Evolutionary conservation across 2,113 vertebrate genomes (phyloP), one percentile per base, ranked within the genome.

Genomic region (Polyodon spathula): DNA sequence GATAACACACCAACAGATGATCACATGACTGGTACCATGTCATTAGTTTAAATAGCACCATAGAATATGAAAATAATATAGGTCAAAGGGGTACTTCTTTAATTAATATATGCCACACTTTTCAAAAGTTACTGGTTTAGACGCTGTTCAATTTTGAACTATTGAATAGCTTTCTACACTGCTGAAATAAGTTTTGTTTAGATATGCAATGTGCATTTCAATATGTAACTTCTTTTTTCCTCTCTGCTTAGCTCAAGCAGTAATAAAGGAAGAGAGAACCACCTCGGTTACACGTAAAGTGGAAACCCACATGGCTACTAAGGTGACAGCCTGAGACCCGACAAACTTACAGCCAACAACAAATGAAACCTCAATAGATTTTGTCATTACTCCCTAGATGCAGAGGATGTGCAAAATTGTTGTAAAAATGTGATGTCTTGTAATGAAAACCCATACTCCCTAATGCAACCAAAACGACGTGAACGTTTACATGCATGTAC

Each of bases 401-500:
- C 27, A 37, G 61, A 57, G 51, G 57, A 46, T 50, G 38, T 12
- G 46, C 54, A 61, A 37, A 11, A 40, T 59, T 58, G 12, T 38
- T 37, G 63, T 59, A 67, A 51, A 17, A 56, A 62, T 58, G 41
- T 43, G 56, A 55, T 64, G 60, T 58, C 40, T 40, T 41, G n/a
- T 56, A 42, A 15, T 43, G 15, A 43, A 10, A 60, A 17, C 27
- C 8, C 40, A 52, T 51, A 27, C 12, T 11, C 42, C 76, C 60
- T 59, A 27, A 68, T 56, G 54, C 56, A 59, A 75, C 46, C 8
- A 46, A 4, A 63, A 37, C 63, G 55, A 44, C 60, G n/a, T 69
- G 71, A 63, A 66, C 55, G 42, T 72, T 69, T 15, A 65, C 56
- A 68, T 57, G 59, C 60, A 72, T 79, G 68, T 75, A 66, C 52